Evolutionary conservation across 1,140 invertebrate species (phyloP), one percentile per base, ranked within the genome.

Genomic region (Carposina sasakii): DNA sequence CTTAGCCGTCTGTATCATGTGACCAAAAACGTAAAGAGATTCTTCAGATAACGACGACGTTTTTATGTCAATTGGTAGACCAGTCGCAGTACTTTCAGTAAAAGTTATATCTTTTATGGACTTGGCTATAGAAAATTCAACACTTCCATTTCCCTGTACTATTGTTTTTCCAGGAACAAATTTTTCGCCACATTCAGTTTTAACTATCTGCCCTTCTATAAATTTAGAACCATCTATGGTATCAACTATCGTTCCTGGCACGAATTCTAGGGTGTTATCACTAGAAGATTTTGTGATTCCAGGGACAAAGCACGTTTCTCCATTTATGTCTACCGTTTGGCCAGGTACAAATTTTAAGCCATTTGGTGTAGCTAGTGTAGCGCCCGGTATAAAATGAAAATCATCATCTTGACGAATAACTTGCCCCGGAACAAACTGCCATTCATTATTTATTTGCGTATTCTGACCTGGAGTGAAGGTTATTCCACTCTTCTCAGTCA

Each of bases 381-480:
- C 88, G 10, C 91, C 91, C 15, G 90, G 87, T 16, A 91, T 71
- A 58, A 92, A 92, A 65, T 86, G 81, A 20, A 75, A 52, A 26
- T 74, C 85, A 37, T 87, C 67, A 41, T 86, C 79, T 57, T 87
- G 77, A 62, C 86, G 71, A 30, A 89, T 30, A 0, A 83, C 86
- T 52, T 91, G 72, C 2, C 91, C 91, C n/a, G 90, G 90, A 12
- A 91, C 79, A 59, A 92, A 92, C 36, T 87, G 85, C 63, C 79
- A 84, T 50, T 88, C 86, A 31, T 86, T 78, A 30, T 87, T 85
- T 22, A 84, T 81, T 23, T 81, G 81, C 0, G 89, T 76, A 65
- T 88, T 89, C 67, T 91, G 90, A n/a, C 91, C 91, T 3, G 91
- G 88, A 4, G 91, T 86, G 63, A 92, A 92, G 50, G 85, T 83